Percentiles rank a stretch among this genome's conserved stretches.
These are phyloP conservation scores for Nymphalis c-album DNA, from an alignment of 2,888 invertebrate species.

Conservation along the genomic window DNA sequence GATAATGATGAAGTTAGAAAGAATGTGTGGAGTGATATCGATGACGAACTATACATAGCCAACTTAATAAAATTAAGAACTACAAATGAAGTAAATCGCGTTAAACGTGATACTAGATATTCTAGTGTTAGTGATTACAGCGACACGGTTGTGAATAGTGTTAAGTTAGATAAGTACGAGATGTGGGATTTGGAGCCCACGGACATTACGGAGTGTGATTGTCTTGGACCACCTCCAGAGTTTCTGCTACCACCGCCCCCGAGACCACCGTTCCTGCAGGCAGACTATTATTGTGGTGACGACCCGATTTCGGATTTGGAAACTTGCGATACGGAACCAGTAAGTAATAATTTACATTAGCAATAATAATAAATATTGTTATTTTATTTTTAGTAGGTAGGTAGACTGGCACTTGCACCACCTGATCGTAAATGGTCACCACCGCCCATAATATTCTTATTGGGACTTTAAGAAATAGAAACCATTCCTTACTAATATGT, in stretches of 20 bases:
- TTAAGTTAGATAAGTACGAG: constrained; percentile 79
- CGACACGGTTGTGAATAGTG: constrained; percentile 80
- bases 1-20: constrained; percentile 68
- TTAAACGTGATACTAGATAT: constrained; percentile 75
- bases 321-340: constrained; percentile 89
- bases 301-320: constrained; percentile 86
- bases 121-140: constrained; percentile 75
- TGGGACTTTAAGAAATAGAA: too few relatives aligned
- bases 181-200: constrained; percentile 88
- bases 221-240: constrained; percentile 88
- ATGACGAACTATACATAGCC: constrained; percentile 78
- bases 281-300: constrained; percentile 86
- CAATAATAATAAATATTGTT: too few relatives aligned
- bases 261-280: constrained; percentile 86
- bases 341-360: constrained; percentile 68
- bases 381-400: too few relatives aligned
- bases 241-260: constrained; percentile 88
- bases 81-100: constrained; percentile 72
- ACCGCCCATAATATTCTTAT: too few relatives aligned
- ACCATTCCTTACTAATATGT: too few relatives aligned
- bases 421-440: too few relatives aligned
- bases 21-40: constrained; percentile 76
- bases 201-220: constrained; percentile 87
- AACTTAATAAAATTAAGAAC: constrained; percentile 71
- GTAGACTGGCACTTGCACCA: too few relatives aligned